phyloP scores from a whole-genome alignment of 2,797 vertebrate genomes.

The Chelonia mydas region DNA sequence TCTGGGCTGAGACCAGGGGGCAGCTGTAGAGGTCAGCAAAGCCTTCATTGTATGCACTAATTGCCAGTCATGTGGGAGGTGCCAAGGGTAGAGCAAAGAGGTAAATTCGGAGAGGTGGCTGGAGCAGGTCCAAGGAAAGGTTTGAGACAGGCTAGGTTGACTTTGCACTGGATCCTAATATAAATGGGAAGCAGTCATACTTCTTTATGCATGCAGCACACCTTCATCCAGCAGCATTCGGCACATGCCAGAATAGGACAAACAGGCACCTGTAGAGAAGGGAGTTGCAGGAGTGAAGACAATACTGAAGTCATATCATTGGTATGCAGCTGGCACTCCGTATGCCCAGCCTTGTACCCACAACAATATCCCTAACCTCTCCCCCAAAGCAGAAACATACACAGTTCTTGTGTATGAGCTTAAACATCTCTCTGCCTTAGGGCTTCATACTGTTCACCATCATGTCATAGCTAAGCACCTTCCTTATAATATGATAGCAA shows the following conservation, averaged over 20 bases:
- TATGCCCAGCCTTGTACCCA: not conserved
- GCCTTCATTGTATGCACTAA: not conserved
- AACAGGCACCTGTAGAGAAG: not conserved
- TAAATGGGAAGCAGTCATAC: fast-evolving
- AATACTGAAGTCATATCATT: not conserved
- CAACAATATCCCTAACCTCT: not conserved
- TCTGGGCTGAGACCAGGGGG: not conserved
- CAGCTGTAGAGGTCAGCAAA: not conserved
- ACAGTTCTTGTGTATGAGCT: not conserved
- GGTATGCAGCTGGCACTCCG: not conserved
- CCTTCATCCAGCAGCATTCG: fast-evolving
- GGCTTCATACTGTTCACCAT: not conserved
- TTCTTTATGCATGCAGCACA: not conserved
- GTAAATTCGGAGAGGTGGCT: not conserved
- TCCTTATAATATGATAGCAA: not conserved
- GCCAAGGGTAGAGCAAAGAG: not conserved
- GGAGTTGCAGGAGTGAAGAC: not conserved
- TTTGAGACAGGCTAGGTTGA: not conserved
- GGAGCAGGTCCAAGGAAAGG: not conserved
- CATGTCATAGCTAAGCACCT: not conserved
- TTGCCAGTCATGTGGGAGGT: not conserved
- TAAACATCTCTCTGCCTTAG: not conserved
- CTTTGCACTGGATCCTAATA: not conserved
- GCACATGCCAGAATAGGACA: not conserved
- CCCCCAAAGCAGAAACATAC: not conserved